Evolutionary conservation across 2,888 invertebrate species (phyloP).

Genomic region (Rhingia rostrata): DNA sequence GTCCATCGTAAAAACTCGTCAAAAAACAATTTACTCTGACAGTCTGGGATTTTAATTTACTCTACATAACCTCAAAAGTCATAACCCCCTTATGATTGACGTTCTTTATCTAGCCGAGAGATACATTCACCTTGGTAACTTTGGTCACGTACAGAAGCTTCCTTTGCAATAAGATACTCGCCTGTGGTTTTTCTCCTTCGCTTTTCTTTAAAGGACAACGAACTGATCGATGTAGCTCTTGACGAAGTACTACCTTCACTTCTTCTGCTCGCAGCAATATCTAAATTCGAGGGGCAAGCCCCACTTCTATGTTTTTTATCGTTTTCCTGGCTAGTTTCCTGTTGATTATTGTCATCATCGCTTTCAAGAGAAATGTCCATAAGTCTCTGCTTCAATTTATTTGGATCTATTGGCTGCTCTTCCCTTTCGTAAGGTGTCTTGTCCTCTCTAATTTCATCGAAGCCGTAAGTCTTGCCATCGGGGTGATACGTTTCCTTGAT

Average conservation of each 20-base stretch:
- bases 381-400: constrained; percentile 5
- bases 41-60: no score
- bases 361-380: not conserved
- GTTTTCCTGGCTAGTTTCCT: not conserved
- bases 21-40: no score
- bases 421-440: constrained; percentile 74
- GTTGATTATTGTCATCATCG: not conserved
- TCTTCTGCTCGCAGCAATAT: not conserved
- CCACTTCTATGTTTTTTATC: not conserved
- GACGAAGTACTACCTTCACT: not conserved
- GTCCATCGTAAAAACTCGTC: no score
- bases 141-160: not conserved
- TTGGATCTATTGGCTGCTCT: constrained; percentile 5
- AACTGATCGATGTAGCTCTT: not conserved
- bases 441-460: constrained; percentile 57
- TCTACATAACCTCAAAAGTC: no score
- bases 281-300: not conserved
- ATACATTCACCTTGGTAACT: not conserved
- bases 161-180: constrained; percentile 48
- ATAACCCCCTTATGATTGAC: no score
- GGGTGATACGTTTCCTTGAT: constrained; percentile 68
- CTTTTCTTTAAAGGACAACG: constrained; percentile 31
- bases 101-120: no score
- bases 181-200: constrained; percentile 39
- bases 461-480: constrained; percentile 70